phyloP scores from a whole-genome alignment of 2,113 vertebrate genomes.

The Neoarius graeffei region DNA sequence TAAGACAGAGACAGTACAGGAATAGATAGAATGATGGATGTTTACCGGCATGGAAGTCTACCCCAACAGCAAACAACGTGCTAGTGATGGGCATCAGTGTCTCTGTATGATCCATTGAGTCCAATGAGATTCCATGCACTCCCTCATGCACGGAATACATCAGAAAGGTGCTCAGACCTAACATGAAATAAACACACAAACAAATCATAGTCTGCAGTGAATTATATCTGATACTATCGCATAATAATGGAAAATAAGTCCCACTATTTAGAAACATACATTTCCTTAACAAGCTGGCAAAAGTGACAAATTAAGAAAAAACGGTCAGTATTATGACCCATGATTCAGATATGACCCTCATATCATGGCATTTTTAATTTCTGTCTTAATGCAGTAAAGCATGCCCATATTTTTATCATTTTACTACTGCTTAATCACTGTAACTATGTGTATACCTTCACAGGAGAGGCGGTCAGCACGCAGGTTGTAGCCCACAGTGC shows the following conservation, averaged over 20 bases:
- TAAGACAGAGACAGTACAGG: constrained; percentile 6
- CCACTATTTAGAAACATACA: constrained; percentile 7
- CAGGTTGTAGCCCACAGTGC: constrained; percentile 93
- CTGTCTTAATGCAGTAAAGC: not conserved
- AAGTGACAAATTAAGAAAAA: not conserved
- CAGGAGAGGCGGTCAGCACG: constrained; percentile 89
- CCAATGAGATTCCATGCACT: constrained; percentile 89
- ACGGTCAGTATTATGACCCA: not conserved
- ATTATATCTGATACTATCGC: not conserved
- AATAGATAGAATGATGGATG: not conserved
- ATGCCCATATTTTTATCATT: not conserved
- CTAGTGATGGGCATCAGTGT: constrained; percentile 95
- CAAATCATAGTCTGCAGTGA: not conserved
- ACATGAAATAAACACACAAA: constrained; percentile 24
- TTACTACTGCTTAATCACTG: not conserved
- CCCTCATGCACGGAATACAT: constrained; percentile 98
- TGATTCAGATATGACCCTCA: not conserved
- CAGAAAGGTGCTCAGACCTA: constrained; percentile 93
- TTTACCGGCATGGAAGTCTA: constrained; percentile 96
- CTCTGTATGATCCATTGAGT: constrained; percentile 90
- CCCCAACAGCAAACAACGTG: constrained; percentile 92
- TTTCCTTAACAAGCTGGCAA: not conserved
- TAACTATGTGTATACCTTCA: constrained; percentile 75
- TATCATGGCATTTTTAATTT: not conserved
- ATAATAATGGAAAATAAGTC: not conserved